These are phyloP conservation scores for Lutjanus argentimaculatus DNA, from an alignment of 2,797 vertebrate species.

Conservation along the genomic window DNA sequence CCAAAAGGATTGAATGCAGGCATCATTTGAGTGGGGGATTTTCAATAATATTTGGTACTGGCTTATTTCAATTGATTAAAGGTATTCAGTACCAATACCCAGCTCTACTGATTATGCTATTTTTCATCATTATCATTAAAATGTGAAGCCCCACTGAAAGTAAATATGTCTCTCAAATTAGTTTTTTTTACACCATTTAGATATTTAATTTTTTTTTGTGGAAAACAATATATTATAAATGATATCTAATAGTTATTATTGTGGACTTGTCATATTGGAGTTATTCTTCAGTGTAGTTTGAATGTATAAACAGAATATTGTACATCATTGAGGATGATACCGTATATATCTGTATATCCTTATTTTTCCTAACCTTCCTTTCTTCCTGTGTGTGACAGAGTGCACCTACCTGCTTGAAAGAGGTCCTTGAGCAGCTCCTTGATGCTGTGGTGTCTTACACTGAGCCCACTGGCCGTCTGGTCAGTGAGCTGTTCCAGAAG, in stretches of 20 bases:
- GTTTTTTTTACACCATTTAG: background rate
- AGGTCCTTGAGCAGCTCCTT: constrained; percentile 95
- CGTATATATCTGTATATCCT: background rate
- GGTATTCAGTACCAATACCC: too few species aligned
- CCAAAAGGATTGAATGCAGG: too few species aligned
- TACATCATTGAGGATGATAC: background rate
- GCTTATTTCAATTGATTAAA: too few species aligned
- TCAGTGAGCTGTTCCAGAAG: constrained; percentile 99
- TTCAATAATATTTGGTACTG: too few species aligned
- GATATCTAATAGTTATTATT: too few species aligned
- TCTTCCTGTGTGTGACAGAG: constrained; percentile 79
- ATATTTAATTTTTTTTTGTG: too few species aligned
- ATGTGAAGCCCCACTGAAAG: background rate
- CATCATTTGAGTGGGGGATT: too few species aligned
- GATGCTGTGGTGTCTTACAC: constrained; percentile 92
- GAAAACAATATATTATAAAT: too few species aligned
- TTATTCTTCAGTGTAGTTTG: background rate
- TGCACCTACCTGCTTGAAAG: constrained; percentile 91
- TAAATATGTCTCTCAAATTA: background rate
- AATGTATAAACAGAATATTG: background rate
- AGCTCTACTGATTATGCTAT: background rate
- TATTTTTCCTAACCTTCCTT: background rate
- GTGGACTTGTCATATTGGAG: too few species aligned
- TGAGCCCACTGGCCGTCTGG: constrained; percentile 92
- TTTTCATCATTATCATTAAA: background rate